Conservation (phyloP, 2,113 vertebrate genomes). For the Conger conger region DNA sequence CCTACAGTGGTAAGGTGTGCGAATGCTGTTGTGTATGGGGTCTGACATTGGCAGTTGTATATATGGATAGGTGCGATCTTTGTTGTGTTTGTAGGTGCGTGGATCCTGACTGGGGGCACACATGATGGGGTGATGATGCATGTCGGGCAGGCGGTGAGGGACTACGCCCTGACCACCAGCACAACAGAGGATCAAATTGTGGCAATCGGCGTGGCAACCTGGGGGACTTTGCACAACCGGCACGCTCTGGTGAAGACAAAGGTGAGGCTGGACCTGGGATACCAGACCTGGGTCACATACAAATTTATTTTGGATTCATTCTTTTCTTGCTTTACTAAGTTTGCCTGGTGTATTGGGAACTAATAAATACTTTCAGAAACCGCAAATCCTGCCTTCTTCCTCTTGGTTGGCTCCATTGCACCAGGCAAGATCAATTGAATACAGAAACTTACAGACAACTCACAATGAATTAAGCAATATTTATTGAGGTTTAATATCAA, state of each 20-base stretch:
- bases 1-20: not conserved
- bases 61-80: no score
- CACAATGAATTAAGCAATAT: no score
- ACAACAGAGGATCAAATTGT: constrained; percentile 72
- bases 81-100: constrained; percentile 76
- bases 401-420: no score
- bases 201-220: constrained; percentile 90
- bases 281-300: no score
- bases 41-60: not conserved
- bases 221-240: constrained; percentile 88
- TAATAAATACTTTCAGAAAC: no score
- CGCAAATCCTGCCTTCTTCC: no score
- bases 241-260: constrained; percentile 62
- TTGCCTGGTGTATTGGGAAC: no score
- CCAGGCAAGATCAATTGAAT: no score
- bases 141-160: constrained; percentile 86
- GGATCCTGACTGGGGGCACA: constrained; percentile 93
- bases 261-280: constrained; percentile 46
- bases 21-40: not conserved
- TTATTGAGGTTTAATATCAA: no score
- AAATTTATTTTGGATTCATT: no score
- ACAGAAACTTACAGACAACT: no score
- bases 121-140: constrained; percentile 95
- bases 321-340: no score
- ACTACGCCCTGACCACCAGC: constrained; percentile 76